Percentiles rank a stretch among this genome's conserved stretches.
Evolutionary conservation across 2,888 invertebrate species (phyloP).

Genomic region (Schizotus pectinicornis): DNA sequence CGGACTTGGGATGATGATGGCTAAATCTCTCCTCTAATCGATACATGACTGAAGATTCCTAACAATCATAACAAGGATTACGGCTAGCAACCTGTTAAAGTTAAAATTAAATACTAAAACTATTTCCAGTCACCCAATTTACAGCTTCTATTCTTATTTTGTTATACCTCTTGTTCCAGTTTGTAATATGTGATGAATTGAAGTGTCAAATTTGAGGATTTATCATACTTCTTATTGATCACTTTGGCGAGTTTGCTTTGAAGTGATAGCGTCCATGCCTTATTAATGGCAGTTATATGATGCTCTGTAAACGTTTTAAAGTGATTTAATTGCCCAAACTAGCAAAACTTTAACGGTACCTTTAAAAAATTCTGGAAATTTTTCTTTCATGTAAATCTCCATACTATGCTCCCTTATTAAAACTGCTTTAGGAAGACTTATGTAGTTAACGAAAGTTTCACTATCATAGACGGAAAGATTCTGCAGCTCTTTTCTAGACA

Average conservation of each 20-base stretch:
- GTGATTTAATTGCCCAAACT: background rate
- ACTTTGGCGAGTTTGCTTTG: slow-evolving; percentile 27
- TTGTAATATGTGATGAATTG: slow-evolving; percentile 66
- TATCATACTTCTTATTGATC: slow-evolving; percentile 43
- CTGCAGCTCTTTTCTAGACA: slow-evolving; percentile 62
- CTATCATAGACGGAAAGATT: slow-evolving; percentile 67
- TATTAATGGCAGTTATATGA: slow-evolving; percentile 53
- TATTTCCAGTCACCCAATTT: slow-evolving; percentile 1
- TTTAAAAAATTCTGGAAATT: slow-evolving; percentile 61
- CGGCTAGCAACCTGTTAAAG: too few relatives aligned
- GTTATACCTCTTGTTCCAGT: slow-evolving; percentile 60
- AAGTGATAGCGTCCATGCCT: slow-evolving; percentile 28
- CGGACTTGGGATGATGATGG: slow-evolving; percentile 58
- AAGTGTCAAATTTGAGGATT: slow-evolving; percentile 66
- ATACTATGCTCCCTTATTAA: slow-evolving; percentile 72
- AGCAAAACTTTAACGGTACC: slow-evolving; percentile 36
- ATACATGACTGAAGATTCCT: slow-evolving; percentile 60
- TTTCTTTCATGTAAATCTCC: slow-evolving; percentile 63
- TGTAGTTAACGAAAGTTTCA: slow-evolving; percentile 69
- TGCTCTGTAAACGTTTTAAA: slow-evolving; percentile 22
- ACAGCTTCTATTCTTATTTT: slow-evolving; percentile 49
- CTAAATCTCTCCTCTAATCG: slow-evolving; percentile 54
- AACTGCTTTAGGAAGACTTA: slow-evolving; percentile 74
- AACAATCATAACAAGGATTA: slow-evolving; percentile 54
- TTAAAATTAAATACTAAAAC: slow-evolving; percentile 20